Conservation (phyloP, 2,797 vertebrate genomes). For the Gymnothorax javanicus region DNA sequence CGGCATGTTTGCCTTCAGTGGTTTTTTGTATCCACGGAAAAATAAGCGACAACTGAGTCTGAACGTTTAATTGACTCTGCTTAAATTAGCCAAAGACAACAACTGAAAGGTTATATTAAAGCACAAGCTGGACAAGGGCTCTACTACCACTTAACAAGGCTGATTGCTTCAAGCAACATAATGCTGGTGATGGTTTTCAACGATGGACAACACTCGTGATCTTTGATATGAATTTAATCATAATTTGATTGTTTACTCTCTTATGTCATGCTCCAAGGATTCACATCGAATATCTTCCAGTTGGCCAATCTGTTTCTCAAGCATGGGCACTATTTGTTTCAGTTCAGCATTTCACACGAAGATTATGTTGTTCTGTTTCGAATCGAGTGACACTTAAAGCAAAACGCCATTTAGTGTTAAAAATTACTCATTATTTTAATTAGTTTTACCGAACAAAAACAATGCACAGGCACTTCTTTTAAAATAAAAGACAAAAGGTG, state of each 20-base stretch:
- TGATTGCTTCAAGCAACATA: background rate
- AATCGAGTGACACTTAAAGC: conserved; percentile 27
- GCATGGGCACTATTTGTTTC: background rate
- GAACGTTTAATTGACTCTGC: background rate
- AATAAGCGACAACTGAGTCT: background rate
- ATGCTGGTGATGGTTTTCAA: background rate
- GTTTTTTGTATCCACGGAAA: too few species aligned
- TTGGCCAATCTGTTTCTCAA: background rate
- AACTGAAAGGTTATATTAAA: background rate
- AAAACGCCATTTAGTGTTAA: conserved; percentile 27
- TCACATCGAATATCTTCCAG: background rate
- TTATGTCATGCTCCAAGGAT: background rate
- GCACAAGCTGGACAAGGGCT: background rate
- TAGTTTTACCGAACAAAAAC: conserved; percentile 73
- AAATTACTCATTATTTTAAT: conserved; percentile 70
- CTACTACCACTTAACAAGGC: background rate
- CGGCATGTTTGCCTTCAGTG: background rate
- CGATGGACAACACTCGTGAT: background rate
- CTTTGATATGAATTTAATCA: background rate
- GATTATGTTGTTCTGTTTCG: background rate
- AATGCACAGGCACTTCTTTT: conserved; percentile 68
- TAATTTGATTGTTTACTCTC: background rate
- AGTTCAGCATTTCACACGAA: background rate
- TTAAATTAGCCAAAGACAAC: background rate
- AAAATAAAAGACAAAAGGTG: conserved; percentile 52